phyloP scores from a whole-genome alignment of 1,140 invertebrate species.

The Aradophagus sp. region DNA sequence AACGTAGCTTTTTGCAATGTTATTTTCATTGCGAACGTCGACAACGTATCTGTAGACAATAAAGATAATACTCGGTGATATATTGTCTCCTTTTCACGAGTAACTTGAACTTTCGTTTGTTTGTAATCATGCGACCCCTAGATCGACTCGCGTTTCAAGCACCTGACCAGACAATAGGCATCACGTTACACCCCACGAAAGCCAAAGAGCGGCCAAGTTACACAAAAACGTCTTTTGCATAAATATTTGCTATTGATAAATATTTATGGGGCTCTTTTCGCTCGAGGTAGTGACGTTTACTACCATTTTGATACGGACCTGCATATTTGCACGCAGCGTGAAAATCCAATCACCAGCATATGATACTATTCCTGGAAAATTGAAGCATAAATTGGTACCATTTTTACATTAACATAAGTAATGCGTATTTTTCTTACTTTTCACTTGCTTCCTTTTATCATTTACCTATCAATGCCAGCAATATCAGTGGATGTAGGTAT shows the following conservation, averaged over 20 bases:
- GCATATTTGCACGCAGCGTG: slow-evolving; percentile 41
- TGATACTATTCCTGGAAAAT: slow-evolving; percentile 24
- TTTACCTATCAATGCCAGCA: too few species aligned
- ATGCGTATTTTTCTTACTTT: too few species aligned
- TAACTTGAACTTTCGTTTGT: slow-evolving; percentile 29
- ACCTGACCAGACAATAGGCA: slow-evolving; percentile 36
- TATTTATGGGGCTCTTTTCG: slow-evolving; percentile 51
- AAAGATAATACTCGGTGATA: too few species aligned
- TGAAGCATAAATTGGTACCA: slow-evolving; percentile 47
- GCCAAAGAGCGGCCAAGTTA: slow-evolving; percentile 26
- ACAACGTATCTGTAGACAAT: too few species aligned
- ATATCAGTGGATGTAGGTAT: too few species aligned
- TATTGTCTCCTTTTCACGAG: slow-evolving; percentile 4
- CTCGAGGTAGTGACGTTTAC: slow-evolving; percentile 48
- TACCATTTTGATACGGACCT: slow-evolving; percentile 31
- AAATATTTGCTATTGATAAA: slow-evolving; percentile 51
- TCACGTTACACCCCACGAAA: slow-evolving; percentile 29
- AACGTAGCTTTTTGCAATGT: too few species aligned
- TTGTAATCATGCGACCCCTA: slow-evolving; percentile 14
- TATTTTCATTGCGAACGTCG: too few species aligned
- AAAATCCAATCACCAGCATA: slow-evolving; percentile 19
- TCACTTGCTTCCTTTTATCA: too few species aligned
- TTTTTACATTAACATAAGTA: slow-evolving; percentile 42
- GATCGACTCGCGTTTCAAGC: slow-evolving; percentile 22
- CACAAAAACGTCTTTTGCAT: slow-evolving; percentile 42